These are phyloP conservation scores for Bagarius yarrelli DNA, from an alignment of 2,113 vertebrate genomes.

Conservation along the genomic window DNA sequence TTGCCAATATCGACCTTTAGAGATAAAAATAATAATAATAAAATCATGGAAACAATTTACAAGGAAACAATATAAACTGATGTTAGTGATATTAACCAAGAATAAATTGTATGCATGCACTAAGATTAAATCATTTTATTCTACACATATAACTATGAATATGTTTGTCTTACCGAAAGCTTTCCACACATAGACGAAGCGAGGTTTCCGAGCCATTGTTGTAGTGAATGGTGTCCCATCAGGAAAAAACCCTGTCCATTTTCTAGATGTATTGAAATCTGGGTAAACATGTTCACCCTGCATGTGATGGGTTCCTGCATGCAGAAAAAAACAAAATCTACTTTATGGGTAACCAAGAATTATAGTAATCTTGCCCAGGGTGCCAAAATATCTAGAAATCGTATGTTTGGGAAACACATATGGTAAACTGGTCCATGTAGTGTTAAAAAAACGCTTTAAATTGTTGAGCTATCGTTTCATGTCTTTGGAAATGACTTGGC, in stretches of 20 bases:
- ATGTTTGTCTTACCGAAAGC: conserved; percentile 76
- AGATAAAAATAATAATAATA: conserved; percentile 24
- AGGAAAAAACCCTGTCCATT: conserved; percentile 74
- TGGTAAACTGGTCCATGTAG: too few species aligned
- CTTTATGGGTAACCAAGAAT: neutral
- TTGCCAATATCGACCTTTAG: conserved; percentile 86
- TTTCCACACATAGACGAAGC: conserved; percentile 91
- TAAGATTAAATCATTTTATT: neutral
- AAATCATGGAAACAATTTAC: neutral
- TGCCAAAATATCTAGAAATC: too few species aligned
- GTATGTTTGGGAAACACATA: too few species aligned
- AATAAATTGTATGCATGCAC: neutral
- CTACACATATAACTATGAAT: neutral
- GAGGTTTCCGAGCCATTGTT: conserved; percentile 63
- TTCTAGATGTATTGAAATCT: conserved; percentile 55
- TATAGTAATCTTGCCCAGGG: too few species aligned
- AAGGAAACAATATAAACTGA: neutral
- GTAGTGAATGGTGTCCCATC: conserved; percentile 75
- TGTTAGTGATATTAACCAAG: neutral
- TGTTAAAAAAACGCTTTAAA: too few species aligned
- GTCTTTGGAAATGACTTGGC: neutral
- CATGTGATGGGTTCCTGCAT: conserved; percentile 74
- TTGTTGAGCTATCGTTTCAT: neutral
- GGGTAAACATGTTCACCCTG: conserved; percentile 81
- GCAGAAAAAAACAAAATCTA: neutral